Conservation (phyloP, 2,113 vertebrate species). For the Caretta caretta region DNA sequence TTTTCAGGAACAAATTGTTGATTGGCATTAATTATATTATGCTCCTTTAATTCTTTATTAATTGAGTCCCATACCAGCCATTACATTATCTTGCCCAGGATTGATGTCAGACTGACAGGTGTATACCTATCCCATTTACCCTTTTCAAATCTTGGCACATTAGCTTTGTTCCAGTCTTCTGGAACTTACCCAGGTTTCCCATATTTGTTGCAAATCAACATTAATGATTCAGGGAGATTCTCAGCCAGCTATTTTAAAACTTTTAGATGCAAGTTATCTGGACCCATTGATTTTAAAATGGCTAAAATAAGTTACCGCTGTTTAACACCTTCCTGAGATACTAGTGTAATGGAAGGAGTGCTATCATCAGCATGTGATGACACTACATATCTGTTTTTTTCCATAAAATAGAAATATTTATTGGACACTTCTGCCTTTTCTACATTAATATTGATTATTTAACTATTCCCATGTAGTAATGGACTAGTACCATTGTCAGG, state of each 20-base stretch:
- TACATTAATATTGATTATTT: background rate
- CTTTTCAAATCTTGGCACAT: background rate
- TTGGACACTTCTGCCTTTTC: background rate
- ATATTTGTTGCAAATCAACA: background rate
- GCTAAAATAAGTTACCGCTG: background rate
- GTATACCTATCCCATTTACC: background rate
- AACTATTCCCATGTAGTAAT: background rate
- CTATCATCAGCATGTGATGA: background rate
- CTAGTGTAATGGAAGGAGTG: background rate
- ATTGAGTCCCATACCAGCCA: background rate
- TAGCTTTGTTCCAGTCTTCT: background rate
- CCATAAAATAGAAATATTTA: background rate
- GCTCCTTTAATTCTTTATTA: background rate
- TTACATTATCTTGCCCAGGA: background rate
- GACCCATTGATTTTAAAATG: background rate
- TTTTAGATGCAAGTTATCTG: background rate
- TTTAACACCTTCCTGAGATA: background rate
- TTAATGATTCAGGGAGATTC: background rate
- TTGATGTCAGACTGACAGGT: background rate
- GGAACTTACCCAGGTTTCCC: background rate
- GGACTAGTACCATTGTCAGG: background rate
- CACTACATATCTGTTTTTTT: background rate
- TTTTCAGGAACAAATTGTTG: background rate
- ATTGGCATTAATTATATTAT: background rate
- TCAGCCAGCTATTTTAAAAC: background rate